Evolutionary conservation across 2,797 vertebrate genomes (phyloP).

Genomic region (Huso huso): DNA sequence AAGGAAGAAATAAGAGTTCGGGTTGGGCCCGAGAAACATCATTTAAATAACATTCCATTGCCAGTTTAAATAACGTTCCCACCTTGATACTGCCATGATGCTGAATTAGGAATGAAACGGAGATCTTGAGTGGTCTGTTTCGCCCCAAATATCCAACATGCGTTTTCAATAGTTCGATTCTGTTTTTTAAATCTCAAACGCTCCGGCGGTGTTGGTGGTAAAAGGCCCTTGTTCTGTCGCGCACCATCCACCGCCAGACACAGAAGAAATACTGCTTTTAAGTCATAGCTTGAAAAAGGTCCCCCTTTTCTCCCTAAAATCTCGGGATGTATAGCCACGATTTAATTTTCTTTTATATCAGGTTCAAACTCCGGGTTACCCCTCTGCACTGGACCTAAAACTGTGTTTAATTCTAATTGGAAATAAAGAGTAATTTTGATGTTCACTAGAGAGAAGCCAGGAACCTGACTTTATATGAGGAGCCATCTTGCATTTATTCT

Average conservation of each 20-base stretch:
- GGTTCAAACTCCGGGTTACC: conserved; percentile 38
- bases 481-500: conserved; percentile 99
- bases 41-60: conserved; percentile 12
- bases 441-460: conserved; percentile 57
- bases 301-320: conserved; percentile 31
- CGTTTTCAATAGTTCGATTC: background rate
- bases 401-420: conserved; percentile 58
- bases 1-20: background rate
- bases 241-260: conserved; percentile 30
- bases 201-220: conserved; percentile 10
- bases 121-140: conserved; percentile 31
- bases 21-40: conserved; percentile 21
- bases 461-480: conserved; percentile 80
- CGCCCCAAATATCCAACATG: conserved; percentile 25
- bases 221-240: conserved; percentile 31
- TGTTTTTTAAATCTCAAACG: conserved; percentile 13
- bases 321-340: conserved; percentile 33
- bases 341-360: conserved; percentile 30
- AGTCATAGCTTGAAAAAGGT: conserved; percentile 53
- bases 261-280: conserved; percentile 33
- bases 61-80: conserved; percentile 20
- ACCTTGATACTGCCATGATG: conserved; percentile 69
- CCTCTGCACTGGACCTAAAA: conserved; percentile 49
- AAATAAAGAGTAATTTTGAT: conserved; percentile 65
- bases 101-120: conserved; percentile 8